Base-by-base conservation (phyloP, 2,888 invertebrate species). In the Vandiemenella viatica region DNA sequence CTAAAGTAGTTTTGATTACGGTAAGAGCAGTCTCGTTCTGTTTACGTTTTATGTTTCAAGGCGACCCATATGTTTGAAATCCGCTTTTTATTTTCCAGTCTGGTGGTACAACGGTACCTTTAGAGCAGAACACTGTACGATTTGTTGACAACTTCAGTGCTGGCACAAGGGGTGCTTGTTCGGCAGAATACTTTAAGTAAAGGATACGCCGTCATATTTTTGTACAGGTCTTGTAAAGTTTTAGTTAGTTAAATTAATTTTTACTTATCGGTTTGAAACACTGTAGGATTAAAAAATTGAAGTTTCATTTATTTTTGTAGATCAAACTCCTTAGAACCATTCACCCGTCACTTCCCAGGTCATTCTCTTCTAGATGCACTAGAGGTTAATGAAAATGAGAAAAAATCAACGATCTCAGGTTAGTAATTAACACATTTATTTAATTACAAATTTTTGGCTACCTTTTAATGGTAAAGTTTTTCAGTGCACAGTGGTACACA, bases 131-230 rank as follows among this genome's bases (percentile, higher is more conserved):
- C 64, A 95, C 96, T 1, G 98, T 98, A 1, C 77, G 98, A 45
- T 98, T 90, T 68, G 92, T 98, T 48, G 98, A 98, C 67, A 98
- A 98, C 72, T 98, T 98, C 68, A 97, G 96, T 66, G 89, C 92
- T 16, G 98, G 98, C 42, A 91, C 86, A 0, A 75, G 97, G 55
- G 98, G 98, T 18, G 82, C 97, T 0, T 80, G 90, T 1, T 96
- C 96, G 0, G 83, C 96, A 0, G 98, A 98, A 74, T 88, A 93
- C 65, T 97, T 98, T 69, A 73, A 97, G 37, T 56, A 69, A 75
- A 55, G 83, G 79, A 37, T 97, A 95, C 67, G 83, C 86, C 37
- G 96, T 96, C 46, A 85, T 98, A 62, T 97, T 96, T 70, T 78
- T 98, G 74, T 79, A 92, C 67, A 77, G 81, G 63, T 70, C 58